These are phyloP conservation scores for Galeopterus variegatus DNA, from an alignment of 2,113 vertebrate species.

Conservation along the genomic window DNA sequence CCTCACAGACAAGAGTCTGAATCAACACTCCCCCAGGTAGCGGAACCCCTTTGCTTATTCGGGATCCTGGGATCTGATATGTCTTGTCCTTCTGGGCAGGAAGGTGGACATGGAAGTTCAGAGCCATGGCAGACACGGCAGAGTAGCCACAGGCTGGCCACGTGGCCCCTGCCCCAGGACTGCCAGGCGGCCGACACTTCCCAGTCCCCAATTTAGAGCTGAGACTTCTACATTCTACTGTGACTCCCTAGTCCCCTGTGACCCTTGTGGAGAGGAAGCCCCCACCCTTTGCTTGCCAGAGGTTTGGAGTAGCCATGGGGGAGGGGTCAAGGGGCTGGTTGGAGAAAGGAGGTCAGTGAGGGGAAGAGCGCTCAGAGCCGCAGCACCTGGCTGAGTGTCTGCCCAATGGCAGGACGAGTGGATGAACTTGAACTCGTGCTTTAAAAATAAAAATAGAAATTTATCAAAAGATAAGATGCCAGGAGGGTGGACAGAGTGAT, in stretches of 20 bases:
- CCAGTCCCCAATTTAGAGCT: constrained; percentile 71
- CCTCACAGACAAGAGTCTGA: background rate
- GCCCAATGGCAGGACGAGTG: background rate
- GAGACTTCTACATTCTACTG: constrained; percentile 72
- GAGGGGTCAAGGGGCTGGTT: too few species aligned
- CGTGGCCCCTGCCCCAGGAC: background rate
- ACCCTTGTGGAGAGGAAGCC: background rate
- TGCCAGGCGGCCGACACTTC: constrained; percentile 38
- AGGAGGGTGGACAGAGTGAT: background rate
- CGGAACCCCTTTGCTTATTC: background rate
- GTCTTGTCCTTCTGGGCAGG: background rate
- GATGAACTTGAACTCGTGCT: background rate
- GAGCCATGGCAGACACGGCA: background rate
- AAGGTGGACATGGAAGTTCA: background rate
- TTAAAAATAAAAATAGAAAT: background rate
- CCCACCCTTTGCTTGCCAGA: background rate
- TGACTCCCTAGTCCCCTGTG: background rate
- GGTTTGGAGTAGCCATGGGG: background rate
- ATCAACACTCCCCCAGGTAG: too few species aligned
- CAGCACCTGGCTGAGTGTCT: background rate
- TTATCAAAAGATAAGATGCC: background rate
- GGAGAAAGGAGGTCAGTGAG: background rate
- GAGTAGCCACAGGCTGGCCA: background rate
- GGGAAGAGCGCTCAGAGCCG: too few species aligned
- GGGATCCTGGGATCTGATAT: background rate